A percentile compares a stretch with the other conserved stretches of the same genome.
phyloP scores from a whole-genome alignment of 2,888 invertebrate species.

The Hylaea fasciaria region DNA sequence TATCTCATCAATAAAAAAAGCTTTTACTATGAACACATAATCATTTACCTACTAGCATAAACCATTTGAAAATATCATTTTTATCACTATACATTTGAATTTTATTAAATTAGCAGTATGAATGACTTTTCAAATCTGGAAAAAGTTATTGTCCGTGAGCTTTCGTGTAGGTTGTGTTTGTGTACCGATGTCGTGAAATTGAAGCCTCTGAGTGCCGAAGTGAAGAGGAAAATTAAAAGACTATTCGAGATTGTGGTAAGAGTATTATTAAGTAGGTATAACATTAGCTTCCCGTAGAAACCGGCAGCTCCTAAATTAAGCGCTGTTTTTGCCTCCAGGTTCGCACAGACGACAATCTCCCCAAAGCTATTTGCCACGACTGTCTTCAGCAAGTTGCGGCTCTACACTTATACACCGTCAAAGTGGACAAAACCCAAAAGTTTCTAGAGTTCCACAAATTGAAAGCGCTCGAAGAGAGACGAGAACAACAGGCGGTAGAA shows the following conservation, averaged over 20 bases:
- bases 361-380: slow-evolving; percentile 81
- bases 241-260: slow-evolving; percentile 75
- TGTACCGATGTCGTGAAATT: slow-evolving; percentile 78
- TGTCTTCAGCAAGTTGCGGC: slow-evolving; percentile 75
- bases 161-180: slow-evolving; percentile 77
- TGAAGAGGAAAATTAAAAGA: slow-evolving; percentile 75
- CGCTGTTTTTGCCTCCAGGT: slow-evolving; percentile 59
- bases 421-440: slow-evolving; percentile 79
- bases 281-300: no score
- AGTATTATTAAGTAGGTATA: background rate
- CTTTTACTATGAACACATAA: slow-evolving; percentile 58
- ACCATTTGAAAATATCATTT: slow-evolving; percentile 30
- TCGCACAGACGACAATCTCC: slow-evolving; percentile 72
- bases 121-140: slow-evolving; percentile 75
- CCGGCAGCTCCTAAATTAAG: background rate
- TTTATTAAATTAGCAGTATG: slow-evolving; percentile 62
- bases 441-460: slow-evolving; percentile 73
- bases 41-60: slow-evolving; percentile 36
- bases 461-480: slow-evolving; percentile 63
- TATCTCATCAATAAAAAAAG: slow-evolving; percentile 56
- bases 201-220: slow-evolving; percentile 74
- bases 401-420: slow-evolving; percentile 71
- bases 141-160: slow-evolving; percentile 77
- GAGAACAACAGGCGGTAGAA: slow-evolving; percentile 42
- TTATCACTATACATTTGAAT: slow-evolving; percentile 28